Evolutionary conservation across 2,888 invertebrate genomes (phyloP), one percentile per base, ranked within the genome.

Genomic region (Drosophila neonasuta): DNA sequence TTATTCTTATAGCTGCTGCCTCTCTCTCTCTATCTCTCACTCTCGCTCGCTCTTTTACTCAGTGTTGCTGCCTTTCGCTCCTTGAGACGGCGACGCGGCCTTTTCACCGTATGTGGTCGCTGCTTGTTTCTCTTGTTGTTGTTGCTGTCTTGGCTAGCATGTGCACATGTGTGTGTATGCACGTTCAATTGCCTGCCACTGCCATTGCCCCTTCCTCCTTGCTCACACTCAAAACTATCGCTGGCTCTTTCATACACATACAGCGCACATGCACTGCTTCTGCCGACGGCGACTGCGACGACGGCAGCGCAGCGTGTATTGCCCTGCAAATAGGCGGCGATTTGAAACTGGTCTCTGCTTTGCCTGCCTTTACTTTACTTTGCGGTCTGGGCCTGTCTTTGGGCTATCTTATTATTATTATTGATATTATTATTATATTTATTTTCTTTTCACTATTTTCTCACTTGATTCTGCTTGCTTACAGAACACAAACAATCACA

Each of bases 71-170:
- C 70, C 63, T 77, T 77, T 61, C 68, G 77, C 68, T 78, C 71
- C 76, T 77, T 74, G 74, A 80, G 84, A 80, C 79, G 70, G 79
- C 73, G 55, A 60, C 68, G 70, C 72, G 75, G 75, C 80, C 80
- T 86, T 79, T 79, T 80, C 87, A 72, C 80, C 87, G 86, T 87
- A 87, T 87, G 83, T 87, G 87, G 83, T 87, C 83, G 86, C 68
- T 76, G 86, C 68, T 76, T 65, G 66, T 58, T 67, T 62, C 64
- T 61, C 61, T 63, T 56, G 20, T 68, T 72, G 55, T 57, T 74
- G 50, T 63, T 79, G 55, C 45, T 67, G 69, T 74, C 75, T 77
- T 74, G 74, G 78, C 68, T 71, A 75, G 79, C 68, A 68, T 71
- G 73, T 77, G 74, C 72, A 77, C 55, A 62, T 71, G 60, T 74